Evolutionary conservation across 30 jellyfish, hydroid and myxozoan species (phyloP).

Genomic region (Clytia hemisphaerica): DNA sequence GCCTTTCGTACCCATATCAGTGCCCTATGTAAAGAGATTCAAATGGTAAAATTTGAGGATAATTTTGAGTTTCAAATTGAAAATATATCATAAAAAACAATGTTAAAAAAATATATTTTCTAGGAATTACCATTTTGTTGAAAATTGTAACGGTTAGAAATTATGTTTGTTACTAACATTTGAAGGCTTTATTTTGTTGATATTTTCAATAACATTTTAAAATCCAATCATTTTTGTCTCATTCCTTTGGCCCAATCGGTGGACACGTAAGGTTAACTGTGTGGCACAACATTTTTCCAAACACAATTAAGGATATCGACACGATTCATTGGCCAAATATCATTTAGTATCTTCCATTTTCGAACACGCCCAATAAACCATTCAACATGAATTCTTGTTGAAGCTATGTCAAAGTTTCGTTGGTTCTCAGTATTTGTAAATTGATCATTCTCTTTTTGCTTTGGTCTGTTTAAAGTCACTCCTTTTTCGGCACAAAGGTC

Average conservation of each 20-base stretch:
- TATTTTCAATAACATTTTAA: too few relatives aligned
- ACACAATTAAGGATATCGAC: constrained; percentile 1
- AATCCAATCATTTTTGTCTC: too few relatives aligned
- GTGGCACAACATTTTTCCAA: constrained; percentile 9
- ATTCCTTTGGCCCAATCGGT: constrained; percentile 15
- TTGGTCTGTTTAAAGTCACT: constrained; percentile 26
- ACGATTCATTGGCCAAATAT: constrained; percentile 18
- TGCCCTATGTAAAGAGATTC: too few relatives aligned
- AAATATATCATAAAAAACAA: too few relatives aligned
- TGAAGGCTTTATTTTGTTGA: too few relatives aligned
- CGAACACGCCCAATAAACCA: constrained; percentile 29
- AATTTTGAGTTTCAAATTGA: too few relatives aligned
- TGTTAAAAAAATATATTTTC: too few relatives aligned
- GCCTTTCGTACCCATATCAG: too few relatives aligned
- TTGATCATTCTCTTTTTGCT: constrained; percentile 26
- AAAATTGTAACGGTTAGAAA: too few relatives aligned
- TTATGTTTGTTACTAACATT: too few relatives aligned
- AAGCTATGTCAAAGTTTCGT: constrained; percentile 20
- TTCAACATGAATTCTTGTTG: constrained; percentile 31
- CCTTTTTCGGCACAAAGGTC: constrained; percentile 20
- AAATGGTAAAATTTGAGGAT: too few relatives aligned
- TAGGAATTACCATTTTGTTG: too few relatives aligned
- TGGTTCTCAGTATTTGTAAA: not conserved
- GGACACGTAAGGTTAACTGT: constrained; percentile 5
- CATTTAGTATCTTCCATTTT: constrained; percentile 16